Conservation (phyloP, 2,888 invertebrate species). For the Synanthedon formicaeformis region DNA sequence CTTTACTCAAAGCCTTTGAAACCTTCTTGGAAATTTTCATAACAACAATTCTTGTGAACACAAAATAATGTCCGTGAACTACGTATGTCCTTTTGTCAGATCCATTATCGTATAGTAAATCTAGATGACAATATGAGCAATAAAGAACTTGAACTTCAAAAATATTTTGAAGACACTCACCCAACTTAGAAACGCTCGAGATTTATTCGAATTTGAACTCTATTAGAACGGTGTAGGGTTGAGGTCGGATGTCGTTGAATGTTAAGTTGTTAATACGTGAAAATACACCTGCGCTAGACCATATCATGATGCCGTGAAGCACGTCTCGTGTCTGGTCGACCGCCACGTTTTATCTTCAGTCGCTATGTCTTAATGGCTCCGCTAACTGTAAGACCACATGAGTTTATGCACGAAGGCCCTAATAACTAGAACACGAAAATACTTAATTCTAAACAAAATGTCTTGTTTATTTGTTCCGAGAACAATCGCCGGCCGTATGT, state of each 20-base stretch:
- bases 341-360: conserved; percentile 42
- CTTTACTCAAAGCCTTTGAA: no score
- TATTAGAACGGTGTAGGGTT: not conserved
- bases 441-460: not conserved
- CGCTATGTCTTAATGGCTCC: conserved; percentile 47
- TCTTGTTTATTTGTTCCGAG: not conserved
- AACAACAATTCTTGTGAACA: not conserved
- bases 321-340: conserved; percentile 42
- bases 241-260: not conserved
- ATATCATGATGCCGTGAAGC: conserved; percentile 59
- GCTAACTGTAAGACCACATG: conserved; percentile 49
- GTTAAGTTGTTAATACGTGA: conserved; percentile 32
- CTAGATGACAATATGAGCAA: conserved; percentile 54
- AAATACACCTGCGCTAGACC: conserved; percentile 43
- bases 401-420: conserved; percentile 20
- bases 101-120: conserved; percentile 32
- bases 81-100: conserved; percentile 3
- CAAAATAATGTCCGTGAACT: not conserved
- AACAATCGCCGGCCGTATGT: not conserved
- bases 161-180: conserved; percentile 22
- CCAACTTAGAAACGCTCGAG: conserved; percentile 3
- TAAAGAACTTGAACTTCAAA: conserved; percentile 39
- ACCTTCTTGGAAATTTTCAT: not conserved
- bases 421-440: conserved; percentile 22
- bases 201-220: conserved; percentile 11